Conservation (phyloP, 2,888 invertebrate genomes). For the Hoplodrina blanda region DNA sequence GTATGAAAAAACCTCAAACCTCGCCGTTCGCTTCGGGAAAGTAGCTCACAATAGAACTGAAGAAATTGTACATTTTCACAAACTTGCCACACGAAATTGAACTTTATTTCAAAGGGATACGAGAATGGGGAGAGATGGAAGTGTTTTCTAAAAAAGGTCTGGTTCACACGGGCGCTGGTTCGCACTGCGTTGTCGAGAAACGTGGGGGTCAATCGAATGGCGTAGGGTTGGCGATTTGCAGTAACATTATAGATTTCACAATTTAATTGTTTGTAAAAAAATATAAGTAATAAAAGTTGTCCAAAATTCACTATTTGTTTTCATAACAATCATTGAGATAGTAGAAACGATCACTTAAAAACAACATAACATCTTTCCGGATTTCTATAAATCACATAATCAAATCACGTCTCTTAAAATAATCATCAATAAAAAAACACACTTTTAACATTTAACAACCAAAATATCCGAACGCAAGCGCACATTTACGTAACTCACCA, state of each 20-base stretch:
- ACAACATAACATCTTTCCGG: conserved; percentile 14
- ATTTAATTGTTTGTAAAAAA: neutral
- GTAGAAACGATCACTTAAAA: conserved; percentile 7
- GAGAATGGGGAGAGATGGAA: conserved; percentile 35
- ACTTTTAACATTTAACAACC: neutral
- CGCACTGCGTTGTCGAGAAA: conserved; percentile 65
- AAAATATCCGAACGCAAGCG: conserved; percentile 13
- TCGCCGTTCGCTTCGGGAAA: conserved; percentile 77
- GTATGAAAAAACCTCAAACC: conserved; percentile 62
- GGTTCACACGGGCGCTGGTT: conserved; percentile 69
- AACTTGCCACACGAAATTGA: conserved; percentile 54
- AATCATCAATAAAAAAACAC: conserved; percentile 15
- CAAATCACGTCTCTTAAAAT: conserved; percentile 16
- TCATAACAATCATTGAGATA: conserved; percentile 33
- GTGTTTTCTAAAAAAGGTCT: conserved; percentile 64
- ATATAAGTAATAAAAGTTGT: neutral
- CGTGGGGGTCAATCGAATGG: conserved; percentile 56
- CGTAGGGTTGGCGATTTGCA: conserved; percentile 65
- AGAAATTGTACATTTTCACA: conserved; percentile 81
- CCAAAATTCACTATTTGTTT: conserved; percentile 25
- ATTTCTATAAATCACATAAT: conserved; percentile 39
- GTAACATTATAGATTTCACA: neutral
- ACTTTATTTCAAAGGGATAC: conserved; percentile 52
- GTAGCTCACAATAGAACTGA: conserved; percentile 79
- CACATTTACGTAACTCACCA: conserved; percentile 62